Base-by-base conservation (phyloP, 1,140 invertebrate species). In the Teleopsis dalmanni region DNA sequence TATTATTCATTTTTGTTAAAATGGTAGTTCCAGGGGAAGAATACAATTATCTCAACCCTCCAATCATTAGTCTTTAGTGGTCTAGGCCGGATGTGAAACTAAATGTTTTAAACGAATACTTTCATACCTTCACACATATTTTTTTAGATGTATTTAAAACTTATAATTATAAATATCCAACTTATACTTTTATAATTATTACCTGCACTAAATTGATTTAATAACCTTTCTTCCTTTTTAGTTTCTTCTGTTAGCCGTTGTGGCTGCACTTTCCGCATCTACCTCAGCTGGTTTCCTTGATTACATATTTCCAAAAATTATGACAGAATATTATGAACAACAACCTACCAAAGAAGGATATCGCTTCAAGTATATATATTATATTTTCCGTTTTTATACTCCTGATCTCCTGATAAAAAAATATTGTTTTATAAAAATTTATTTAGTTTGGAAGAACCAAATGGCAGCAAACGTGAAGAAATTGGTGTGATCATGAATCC, bases 401-500 rank as follows among this genome's bases (percentile, higher is more conserved):
- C n/a, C n/a, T n/a, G n/a, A n/a, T 40, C 8, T 40, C 25, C 8
- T 0, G 31, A 5, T 27, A 4, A 3, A 43, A 21, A 19, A 27
- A 19, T 21, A 2, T 6, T 31, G 7, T 19, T 35, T 22, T 9
- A 6, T 29, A 29, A 18, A 18, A 9, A 33, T 47, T 29, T 49
- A 19, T 34, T 4, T 16, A 65, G 64, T 2, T 50, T 41, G 29
- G 51, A 67, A 46, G 66, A 69, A 31, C 59, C 62, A 13, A 62
- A 70, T 57, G 64, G 62, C 37, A 62, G 59, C 55, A 56, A 50
- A 16, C 62, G 64, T 21, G 64, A 70, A 50, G 66, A 70, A 52
- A 52, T 64, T 2, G 66, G 66, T 42, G 50, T 70, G 19, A 51
- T 70, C 16, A 54, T 70, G 57, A 70, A 70, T 49, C 62, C 66